phyloP scores from a whole-genome alignment of 2,113 vertebrate species.

The Typhlomys cinereus region DNA sequence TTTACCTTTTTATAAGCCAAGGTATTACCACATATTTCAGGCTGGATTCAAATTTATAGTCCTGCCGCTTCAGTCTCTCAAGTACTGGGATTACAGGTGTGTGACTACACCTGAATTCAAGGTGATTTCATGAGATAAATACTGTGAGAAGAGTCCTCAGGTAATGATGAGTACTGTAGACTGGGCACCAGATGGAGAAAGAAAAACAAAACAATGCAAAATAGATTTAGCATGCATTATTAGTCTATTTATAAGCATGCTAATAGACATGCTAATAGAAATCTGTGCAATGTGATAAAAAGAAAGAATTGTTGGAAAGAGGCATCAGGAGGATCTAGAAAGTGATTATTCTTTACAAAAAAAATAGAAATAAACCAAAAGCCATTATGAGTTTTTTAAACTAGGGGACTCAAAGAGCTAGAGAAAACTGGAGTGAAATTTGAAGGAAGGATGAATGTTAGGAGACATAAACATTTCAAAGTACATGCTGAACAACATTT shows the following conservation, averaged over 20 bases:
- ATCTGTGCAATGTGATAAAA: neutral
- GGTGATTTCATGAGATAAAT: neutral
- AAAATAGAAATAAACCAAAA: neutral
- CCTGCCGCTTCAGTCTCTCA: neutral
- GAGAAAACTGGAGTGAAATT: neutral
- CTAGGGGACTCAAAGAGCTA: neutral
- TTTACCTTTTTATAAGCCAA: neutral
- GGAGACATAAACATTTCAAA: neutral
- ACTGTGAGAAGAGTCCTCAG: neutral
- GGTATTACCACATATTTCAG: neutral
- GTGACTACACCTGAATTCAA: neutral
- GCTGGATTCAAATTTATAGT: neutral
- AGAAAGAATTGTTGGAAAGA: neutral
- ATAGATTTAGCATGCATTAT: neutral
- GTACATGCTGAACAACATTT: constrained; percentile 29
- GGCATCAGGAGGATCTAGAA: neutral
- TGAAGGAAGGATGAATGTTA: neutral
- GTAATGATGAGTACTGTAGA: neutral
- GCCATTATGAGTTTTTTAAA: constrained; percentile 2
- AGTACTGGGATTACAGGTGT: neutral
- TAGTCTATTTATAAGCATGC: neutral
- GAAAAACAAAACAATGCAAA: neutral
- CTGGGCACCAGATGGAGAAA: neutral
- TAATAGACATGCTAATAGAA: neutral
- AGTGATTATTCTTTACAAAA: neutral